phyloP scores from a whole-genome alignment of 2,113 vertebrate species.

The Zosterops hypoxanthus region DNA sequence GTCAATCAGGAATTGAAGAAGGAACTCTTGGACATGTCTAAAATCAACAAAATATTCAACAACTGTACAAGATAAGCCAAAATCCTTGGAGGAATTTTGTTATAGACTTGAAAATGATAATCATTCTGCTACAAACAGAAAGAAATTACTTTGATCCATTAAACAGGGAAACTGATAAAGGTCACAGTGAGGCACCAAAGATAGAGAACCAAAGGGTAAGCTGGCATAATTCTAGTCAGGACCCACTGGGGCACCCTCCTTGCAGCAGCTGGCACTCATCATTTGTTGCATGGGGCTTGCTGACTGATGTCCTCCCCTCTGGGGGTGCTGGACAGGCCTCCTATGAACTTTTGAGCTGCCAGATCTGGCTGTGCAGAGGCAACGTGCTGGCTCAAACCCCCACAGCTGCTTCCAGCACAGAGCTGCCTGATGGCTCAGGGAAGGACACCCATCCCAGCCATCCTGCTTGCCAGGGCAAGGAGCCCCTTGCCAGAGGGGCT shows the following conservation, averaged over 20 bases:
- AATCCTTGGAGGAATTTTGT: neutral
- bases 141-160: neutral
- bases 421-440: accelerated
- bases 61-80: neutral
- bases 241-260: neutral
- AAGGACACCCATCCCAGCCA: accelerated
- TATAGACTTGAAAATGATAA: neutral
- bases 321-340: neutral
- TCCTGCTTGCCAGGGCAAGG: neutral
- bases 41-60: neutral
- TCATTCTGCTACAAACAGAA: neutral
- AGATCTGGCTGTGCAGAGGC: neutral
- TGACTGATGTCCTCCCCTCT: neutral
- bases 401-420: neutral
- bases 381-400: accelerated
- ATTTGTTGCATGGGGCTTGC: no score
- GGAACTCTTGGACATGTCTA: neutral
- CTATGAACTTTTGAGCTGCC: neutral
- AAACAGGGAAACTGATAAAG: neutral
- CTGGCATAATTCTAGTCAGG: neutral
- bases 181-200: accelerated
- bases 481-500: neutral
- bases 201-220: accelerated
- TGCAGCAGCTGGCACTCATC: neutral
- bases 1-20: neutral